Conservation (phyloP, 53 echinoderm and acorn worm genomes). For the Paelopatides confundens region DNA sequence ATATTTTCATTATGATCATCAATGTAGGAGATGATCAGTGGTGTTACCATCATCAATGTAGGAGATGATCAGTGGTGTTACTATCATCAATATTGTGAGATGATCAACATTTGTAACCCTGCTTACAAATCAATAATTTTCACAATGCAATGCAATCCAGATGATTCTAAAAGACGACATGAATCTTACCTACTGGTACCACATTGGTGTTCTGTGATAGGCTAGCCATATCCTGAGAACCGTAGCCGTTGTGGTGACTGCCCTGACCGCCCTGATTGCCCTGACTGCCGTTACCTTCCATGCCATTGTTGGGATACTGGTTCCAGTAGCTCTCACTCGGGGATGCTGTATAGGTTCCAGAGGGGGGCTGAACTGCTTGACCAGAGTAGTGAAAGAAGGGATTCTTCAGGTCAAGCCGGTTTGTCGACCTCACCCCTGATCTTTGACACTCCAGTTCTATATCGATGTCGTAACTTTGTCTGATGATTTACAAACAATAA, state of each 20-base stretch:
- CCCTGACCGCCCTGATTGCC: conserved; percentile 67
- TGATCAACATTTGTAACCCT: no score
- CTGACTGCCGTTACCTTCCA: conserved; percentile 35
- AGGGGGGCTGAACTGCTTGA: conserved; percentile 77
- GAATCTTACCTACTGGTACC: conserved; percentile 94
- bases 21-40: no score
- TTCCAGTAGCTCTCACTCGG: conserved; percentile 95
- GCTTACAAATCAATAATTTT: no score
- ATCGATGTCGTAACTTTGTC: conserved; percentile 99
- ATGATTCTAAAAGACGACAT: no score
- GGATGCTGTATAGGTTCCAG: conserved; percentile 75
- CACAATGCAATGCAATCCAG: no score
- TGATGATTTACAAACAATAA: conserved; percentile 43
- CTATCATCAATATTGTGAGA: no score
- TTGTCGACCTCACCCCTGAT: conserved; percentile 90
- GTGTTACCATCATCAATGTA: no score
- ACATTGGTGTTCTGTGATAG: conserved; percentile 79
- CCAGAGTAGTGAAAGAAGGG: conserved; percentile 99
- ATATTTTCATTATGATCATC: no score
- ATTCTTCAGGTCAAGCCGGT: conserved; percentile 97
- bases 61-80: no score
- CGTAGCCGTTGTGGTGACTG: conserved; percentile 64
- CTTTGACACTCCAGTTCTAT: conserved; percentile 88
- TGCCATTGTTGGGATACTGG: conserved; percentile 70
- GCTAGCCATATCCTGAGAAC: conserved; percentile 52